Base-by-base conservation (phyloP, 1,140 invertebrate genomes). In the Heliothis subflexa region DNA sequence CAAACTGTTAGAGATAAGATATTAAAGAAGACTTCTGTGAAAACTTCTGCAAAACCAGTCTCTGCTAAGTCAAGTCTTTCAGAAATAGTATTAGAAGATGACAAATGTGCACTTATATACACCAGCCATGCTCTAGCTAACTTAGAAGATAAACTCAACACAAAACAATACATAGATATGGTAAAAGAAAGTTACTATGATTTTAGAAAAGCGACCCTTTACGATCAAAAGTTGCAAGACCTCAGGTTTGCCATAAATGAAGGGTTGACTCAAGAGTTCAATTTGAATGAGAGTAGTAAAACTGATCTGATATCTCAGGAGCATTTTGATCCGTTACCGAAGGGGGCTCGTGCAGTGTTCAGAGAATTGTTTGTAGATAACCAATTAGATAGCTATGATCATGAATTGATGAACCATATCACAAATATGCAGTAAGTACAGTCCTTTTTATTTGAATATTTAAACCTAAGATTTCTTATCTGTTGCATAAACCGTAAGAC, bases 131-230 rank as follows among this genome's bases (percentile, higher is more conserved):
- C 89, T 82, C 85, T 95, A 45, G 75, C 90, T 21, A 85, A 88
- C 68, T 49, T 93, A n/a, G 89, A 94, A 80, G 80, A 93, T 47
- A 90, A 75, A 68, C 87, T 93, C 70, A 94, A 89, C 80, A 91
- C 88, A 5, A 93, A 91, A 85, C 83, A 91, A 57, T 88, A 88
- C 59, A 87, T 94, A 59, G 89, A 94, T 78, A 87, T 89, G 82
- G 89, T 95, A 3, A 95, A 94, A 81, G 92, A 95, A 18, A 95
- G 94, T 83, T 95, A 95, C 81, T 94, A 94, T 74, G 94, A 94
- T 83, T 95, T 95, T 89, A 87, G 92, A 57, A 94, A 91, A 79
- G 88, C 93, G 40, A 95, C 94, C 14, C 82, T 95, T 47, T 93
- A 91, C 84, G 91, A 94, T 79, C 94, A 95, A 78, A 92, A 89